Conservation (phyloP, 2,888 invertebrate species). For the Melanargia galathea region DNA sequence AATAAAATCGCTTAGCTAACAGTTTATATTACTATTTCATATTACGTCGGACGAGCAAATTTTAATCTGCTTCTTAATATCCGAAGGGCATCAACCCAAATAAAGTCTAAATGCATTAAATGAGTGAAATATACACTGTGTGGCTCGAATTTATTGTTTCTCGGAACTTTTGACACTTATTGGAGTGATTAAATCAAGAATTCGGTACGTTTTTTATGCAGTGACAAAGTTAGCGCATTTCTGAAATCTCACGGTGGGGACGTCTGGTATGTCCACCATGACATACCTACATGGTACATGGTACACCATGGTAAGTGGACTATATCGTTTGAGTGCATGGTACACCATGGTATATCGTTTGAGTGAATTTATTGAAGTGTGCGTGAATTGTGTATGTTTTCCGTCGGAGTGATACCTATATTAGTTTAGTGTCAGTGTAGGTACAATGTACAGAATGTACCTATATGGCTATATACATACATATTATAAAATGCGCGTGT, state of each 20-base stretch:
- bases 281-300: too few relatives aligned
- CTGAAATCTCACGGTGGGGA: neutral
- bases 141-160: slow-evolving; percentile 32
- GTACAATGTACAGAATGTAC: too few relatives aligned
- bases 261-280: too few relatives aligned
- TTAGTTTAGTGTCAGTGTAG: too few relatives aligned
- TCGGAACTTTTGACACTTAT: slow-evolving; percentile 38
- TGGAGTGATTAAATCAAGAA: slow-evolving; percentile 36
- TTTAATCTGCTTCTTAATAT: slow-evolving; percentile 18
- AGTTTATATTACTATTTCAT: neutral
- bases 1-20: neutral
- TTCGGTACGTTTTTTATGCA: slow-evolving; percentile 28
- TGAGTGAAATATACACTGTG: slow-evolving; percentile 22
- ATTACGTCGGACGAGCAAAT: neutral
- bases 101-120: slow-evolving; percentile 18
- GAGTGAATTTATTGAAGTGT: too few relatives aligned
- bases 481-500: too few relatives aligned
- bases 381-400: too few relatives aligned
- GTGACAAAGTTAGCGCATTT: neutral
- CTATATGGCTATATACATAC: too few relatives aligned
- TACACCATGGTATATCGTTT: too few relatives aligned
- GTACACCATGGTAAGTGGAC: too few relatives aligned
- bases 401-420: too few relatives aligned
- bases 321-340: too few relatives aligned
- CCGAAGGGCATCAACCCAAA: slow-evolving; percentile 21